Evolutionary conservation across 2,888 invertebrate species (phyloP).

Genomic region (Tiphia femorata): DNA sequence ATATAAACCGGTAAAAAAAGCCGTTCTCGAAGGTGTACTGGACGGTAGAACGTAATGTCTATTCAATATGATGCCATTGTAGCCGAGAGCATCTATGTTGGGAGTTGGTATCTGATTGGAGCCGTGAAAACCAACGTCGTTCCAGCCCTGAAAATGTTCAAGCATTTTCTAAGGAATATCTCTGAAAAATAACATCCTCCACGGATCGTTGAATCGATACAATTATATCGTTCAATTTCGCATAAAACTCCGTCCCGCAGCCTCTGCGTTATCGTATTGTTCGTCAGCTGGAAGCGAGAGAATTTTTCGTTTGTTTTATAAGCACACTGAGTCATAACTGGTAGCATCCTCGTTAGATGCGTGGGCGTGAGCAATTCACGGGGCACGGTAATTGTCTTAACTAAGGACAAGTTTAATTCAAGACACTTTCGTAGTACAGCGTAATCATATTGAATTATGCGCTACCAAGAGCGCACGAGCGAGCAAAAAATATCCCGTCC

Average conservation of each 20-base stretch:
- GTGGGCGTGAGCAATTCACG: slow-evolving; percentile 52
- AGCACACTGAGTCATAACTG: slow-evolving; percentile 53
- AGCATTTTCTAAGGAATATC: too few relatives aligned
- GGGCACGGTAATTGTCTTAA: slow-evolving; percentile 64
- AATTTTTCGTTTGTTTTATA: slow-evolving; percentile 54
- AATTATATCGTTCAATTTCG: too few relatives aligned
- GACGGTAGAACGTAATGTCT: slow-evolving; percentile 88
- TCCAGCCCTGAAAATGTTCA: slow-evolving; percentile 83
- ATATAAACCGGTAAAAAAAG: slow-evolving; percentile 88
- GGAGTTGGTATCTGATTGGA: slow-evolving; percentile 90
- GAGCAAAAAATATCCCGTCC: too few relatives aligned
- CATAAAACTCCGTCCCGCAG: too few relatives aligned
- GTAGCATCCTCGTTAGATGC: slow-evolving; percentile 53
- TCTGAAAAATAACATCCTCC: too few relatives aligned
- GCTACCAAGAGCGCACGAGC: too few relatives aligned
- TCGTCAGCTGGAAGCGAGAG: too few relatives aligned
- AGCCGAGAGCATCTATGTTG: slow-evolving; percentile 89
- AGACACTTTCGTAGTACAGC: slow-evolving; percentile 46
- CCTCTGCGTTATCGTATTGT: too few relatives aligned
- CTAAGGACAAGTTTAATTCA: slow-evolving; percentile 59
- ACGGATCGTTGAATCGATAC: too few relatives aligned
- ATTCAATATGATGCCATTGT: slow-evolving; percentile 86
- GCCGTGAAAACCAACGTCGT: slow-evolving; percentile 92
- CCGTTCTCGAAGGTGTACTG: slow-evolving; percentile 87
- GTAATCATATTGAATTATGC: slow-evolving; percentile 53